A percentile compares a stretch with the other conserved stretches of the same genome.
These are phyloP conservation scores for Pocillopora grandis DNA, from an alignment of 92 coral and sea anemone species.

Conservation along the genomic window DNA sequence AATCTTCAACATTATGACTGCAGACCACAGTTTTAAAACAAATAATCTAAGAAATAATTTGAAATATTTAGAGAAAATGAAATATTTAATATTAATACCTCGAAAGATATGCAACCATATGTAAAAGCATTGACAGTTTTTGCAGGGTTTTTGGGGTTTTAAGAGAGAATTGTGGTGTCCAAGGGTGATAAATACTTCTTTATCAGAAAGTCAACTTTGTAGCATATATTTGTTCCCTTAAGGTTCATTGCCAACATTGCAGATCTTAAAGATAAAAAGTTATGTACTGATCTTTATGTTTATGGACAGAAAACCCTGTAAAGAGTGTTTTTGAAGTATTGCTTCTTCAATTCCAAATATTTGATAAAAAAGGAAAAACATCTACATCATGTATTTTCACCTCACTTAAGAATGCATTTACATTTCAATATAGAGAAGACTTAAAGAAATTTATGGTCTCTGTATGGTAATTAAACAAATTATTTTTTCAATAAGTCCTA, in stretches of 20 bases:
- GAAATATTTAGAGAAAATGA: conserved; percentile 13
- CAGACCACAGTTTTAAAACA: conserved; percentile 40
- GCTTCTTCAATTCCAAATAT: background rate
- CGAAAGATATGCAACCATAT: background rate
- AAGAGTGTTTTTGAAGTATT: background rate
- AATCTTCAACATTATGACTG: conserved; percentile 23
- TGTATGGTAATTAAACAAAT: conserved; percentile 33
- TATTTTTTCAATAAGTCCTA: conserved; percentile 27
- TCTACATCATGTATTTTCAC: background rate
- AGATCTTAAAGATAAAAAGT: background rate
- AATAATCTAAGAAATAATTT: conserved; percentile 16
- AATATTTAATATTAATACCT: conserved; percentile 41
- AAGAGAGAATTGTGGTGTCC: conserved; percentile 2
- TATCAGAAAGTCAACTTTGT: too few relatives aligned
- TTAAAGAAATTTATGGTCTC: conserved; percentile 20
- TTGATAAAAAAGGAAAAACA: conserved; percentile 13
- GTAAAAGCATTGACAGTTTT: background rate
- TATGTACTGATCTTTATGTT: background rate
- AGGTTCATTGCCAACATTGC: background rate
- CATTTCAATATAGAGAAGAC: conserved; percentile 11
- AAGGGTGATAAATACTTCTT: too few relatives aligned
- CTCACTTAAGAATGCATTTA: background rate
- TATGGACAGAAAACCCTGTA: background rate
- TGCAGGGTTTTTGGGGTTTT: background rate
- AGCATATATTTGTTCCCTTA: too few relatives aligned